phyloP scores from a whole-genome alignment of 2,797 vertebrate species.

The Oryzias sinensis region DNA sequence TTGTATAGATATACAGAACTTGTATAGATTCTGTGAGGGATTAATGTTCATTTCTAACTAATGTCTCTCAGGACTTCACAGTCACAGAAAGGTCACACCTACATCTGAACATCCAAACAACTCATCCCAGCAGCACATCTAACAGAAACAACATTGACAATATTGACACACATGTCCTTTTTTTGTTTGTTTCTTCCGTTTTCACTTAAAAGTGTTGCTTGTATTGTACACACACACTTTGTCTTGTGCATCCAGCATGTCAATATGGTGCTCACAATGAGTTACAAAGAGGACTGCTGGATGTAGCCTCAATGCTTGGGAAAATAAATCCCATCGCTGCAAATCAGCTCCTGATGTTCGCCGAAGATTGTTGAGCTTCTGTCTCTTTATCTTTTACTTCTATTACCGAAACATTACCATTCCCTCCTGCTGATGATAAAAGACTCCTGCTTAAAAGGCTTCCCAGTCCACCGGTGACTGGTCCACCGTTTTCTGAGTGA shows the following conservation, averaged over 20 bases:
- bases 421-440: conserved; percentile 30
- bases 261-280: no score
- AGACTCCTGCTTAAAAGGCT: conserved; percentile 14
- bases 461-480: neutral
- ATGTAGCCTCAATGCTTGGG: conserved; percentile 5
- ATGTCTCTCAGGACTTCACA: conserved; percentile 4
- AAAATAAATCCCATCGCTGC: conserved; percentile 11
- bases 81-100: neutral
- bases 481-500: conserved; percentile 7
- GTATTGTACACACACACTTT: no score
- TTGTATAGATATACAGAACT: no score
- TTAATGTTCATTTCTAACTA: conserved; percentile 10
- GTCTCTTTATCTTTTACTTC: conserved; percentile 14
- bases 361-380: no score
- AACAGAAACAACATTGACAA: neutral
- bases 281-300: neutral
- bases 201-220: no score
- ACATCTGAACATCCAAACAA: conserved; percentile 7
- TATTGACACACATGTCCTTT: no score
- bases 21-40: conserved; percentile 7
- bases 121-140: conserved; percentile 8
- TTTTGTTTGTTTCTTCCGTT: no score
- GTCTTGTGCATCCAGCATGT: no score
- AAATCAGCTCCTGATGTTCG: conserved; percentile 6
- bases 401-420: conserved; percentile 10